phyloP scores from a whole-genome alignment of 2,888 invertebrate genomes.

The Noctua comes region DNA sequence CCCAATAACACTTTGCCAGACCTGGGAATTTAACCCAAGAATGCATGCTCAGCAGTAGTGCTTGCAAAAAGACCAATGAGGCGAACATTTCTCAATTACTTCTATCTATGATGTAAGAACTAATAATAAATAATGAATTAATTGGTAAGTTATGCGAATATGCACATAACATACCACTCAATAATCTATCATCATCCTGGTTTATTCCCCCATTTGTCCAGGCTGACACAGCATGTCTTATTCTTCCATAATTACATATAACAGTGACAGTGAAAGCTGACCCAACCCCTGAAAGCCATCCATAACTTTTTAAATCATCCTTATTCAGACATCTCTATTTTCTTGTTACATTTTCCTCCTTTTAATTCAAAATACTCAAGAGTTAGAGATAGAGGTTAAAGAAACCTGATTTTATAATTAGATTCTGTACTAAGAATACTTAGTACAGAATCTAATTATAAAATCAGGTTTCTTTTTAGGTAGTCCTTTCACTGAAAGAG shows the following conservation, averaged over 20 bases:
- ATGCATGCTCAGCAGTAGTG: neutral
- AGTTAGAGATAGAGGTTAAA: too few relatives aligned
- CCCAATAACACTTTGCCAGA: neutral
- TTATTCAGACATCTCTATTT: neutral
- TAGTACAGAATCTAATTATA: neutral
- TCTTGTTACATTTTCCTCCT: neutral
- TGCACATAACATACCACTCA: neutral
- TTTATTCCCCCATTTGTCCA: neutral
- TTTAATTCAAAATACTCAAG: too few relatives aligned
- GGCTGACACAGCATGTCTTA: neutral
- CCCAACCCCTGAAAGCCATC: neutral
- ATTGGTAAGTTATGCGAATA: neutral
- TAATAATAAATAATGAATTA: neutral
- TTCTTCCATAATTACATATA: neutral
- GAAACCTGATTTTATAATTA: too few relatives aligned
- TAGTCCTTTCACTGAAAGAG: constrained; percentile 41
- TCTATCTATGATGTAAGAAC: neutral
- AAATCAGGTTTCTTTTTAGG: neutral
- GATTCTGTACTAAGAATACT: too few relatives aligned
- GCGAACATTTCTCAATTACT: neutral
- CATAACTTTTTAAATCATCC: neutral
- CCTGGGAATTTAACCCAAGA: neutral
- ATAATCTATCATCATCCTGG: neutral
- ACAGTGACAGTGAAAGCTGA: neutral
- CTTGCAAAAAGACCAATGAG: too few relatives aligned